Evolutionary conservation across 2,888 invertebrate genomes (phyloP), one percentile per base, ranked within the genome.

Genomic region (Eilema griseolum): DNA sequence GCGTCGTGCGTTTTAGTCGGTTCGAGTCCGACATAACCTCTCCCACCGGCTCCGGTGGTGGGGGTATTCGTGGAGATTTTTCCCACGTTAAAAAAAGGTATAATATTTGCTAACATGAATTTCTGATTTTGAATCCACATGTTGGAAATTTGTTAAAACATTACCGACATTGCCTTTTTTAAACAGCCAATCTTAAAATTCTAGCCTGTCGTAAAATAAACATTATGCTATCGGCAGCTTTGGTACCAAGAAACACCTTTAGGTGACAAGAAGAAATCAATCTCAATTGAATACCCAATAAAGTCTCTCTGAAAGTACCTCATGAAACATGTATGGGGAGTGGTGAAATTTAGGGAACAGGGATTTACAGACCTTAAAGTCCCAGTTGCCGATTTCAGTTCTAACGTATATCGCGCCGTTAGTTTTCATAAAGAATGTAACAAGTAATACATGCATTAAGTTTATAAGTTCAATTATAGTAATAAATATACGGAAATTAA

Each of bases 231-330:
- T 61, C 71, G 46, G 74, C 24, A 57, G 64, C 31, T 64, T 67
- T 69, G 59, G 46, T 63, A 46, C 56, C n/a, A 57, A 24, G n/a
- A 23, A 66, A 70, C 69, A 37, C 77, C 67, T 71, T 72, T 67
- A 62, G 61, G 69, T 61, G 62, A 75, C 70, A 70, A 71, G 59
- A 26, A 60, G 61, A 80, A 67, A 66, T 77, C 70, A 78, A 82
- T 73, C 72, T 69, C 67, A 66, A 64, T 73, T 76, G 62, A 72
- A 72, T 64, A 71, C 65, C 24, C 63, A 70, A 74, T 72, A 77
- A 72, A 71, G 26, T 57, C 69, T 65, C 67, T 61, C 59, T 24
- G 46, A 37, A 63, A 1, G 67, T 23, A 59, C 57, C 66, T 75
- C 63, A 64, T 59, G 70, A 65, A 77, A 74, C 68, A 69, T 66